Evolutionary conservation across 2,888 invertebrate species (phyloP), one percentile per base, ranked within the genome.

Genomic region (Desoria tigrina): DNA sequence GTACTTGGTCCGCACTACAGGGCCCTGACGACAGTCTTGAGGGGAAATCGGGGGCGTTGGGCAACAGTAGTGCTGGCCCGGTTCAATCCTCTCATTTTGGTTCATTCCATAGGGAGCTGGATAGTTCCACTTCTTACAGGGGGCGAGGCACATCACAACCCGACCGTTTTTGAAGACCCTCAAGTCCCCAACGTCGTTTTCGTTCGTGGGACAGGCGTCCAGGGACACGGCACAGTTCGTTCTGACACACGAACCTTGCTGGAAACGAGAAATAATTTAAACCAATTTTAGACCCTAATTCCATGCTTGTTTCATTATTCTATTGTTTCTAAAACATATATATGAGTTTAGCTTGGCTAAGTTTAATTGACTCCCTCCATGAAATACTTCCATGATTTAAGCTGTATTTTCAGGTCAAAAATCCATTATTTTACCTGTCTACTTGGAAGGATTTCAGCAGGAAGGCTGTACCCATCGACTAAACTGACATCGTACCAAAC

Each of bases 401-500:
- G n/a, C n/a, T n/a, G n/a, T 11, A 32, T 7, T 32, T 32, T 11
- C 32, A 4, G 32, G 32, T 32, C 11, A 32, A 32, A 32, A 32
- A 32, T 32, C 11, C 32, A n/a, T 32, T 4, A 32, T 11, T 11
- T 57, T 50, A 65, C 68, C 53, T 59, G 59, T 27, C 57, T 49
- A 53, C 66, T 72, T n/a, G 73, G 73, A 21, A 63, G 57, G 28
- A 74, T 72, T 61, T 74, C 70, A 18, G 78, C 77, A 59, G 78
- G 75, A 7, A 81, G 67, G 73, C 83, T 83, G 78, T 80, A 83
- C 4, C 83, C 84, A 77, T 84, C 83, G 18, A 83, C 83, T 39
- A 82, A 75, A 21, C 81, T 82, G 61, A 84, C 78, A 72, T 83
- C 83, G 75, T 84, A 84, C 77, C 79, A 83, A 75, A 83, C 83